Evolutionary conservation across 2,113 vertebrate species (phyloP), one percentile per base, ranked within the genome.

Genomic region (Circaetus cinerascens): DNA sequence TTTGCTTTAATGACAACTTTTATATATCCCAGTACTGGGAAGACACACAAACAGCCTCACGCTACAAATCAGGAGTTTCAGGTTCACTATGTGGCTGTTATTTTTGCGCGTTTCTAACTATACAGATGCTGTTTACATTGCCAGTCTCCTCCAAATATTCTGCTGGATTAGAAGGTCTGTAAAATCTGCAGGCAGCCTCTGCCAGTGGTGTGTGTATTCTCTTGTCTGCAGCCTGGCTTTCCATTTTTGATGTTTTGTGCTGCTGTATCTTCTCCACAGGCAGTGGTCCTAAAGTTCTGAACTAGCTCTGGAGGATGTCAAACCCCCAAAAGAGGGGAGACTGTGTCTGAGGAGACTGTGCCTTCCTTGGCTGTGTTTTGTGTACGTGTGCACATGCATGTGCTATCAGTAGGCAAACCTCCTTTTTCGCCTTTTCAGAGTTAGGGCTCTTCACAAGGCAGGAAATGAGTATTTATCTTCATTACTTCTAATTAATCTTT

Each of bases 321-420:
- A 2, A 20, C 32, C 30, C 26, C 29, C 3, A 2, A 16, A n/a
- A 60, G 23, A 56, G n/a, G 26, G 20, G 43, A 36, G 9, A 2
- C 25, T 51, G 10, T 57, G 12, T 53, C 29, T 53, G 59, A 40
- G 68, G 41, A 26, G 11, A 11, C 36, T 26, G 6, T 84, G 56
- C n/a, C 51, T 60, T 71, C 14, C 27, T 26, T 30, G 29, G 13
- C 36, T 60, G 27, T 17, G 18, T 20, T 46, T 11, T 29, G 18
- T n/a, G 34, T 62, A 27, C 0, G 0, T 19, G 4, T 27, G 57
- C 17, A 13, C 27, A 3, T 1, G 7, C 6, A 5, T 9, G 41
- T 84, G 69, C 64, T 55, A n/a, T 43, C 56, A 48, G 25, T 29
- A 74, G 5, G 46, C 50, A 55, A 46, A 34, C 23, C 40, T 74